Conservation (phyloP, 2,888 invertebrate genomes). For the Vannuccia rotundouncinata region DNA sequence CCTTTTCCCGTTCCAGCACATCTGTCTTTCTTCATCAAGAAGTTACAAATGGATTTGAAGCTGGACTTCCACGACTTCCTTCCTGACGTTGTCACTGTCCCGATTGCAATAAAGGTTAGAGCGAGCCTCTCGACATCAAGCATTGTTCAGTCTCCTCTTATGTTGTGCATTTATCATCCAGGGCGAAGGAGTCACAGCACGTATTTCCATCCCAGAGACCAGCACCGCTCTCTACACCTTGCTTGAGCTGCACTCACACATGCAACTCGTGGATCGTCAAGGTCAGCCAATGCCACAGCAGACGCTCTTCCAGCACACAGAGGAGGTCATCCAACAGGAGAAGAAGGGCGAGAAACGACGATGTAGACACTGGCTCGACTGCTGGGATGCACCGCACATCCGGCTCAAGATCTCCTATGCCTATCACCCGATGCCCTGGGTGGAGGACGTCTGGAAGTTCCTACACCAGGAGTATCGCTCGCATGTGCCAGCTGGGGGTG, state of each 20-base stretch:
- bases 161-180: neutral
- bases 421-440: constrained; percentile 82
- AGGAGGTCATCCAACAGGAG: neutral
- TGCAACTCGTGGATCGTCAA: constrained; percentile 27
- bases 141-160: too few relatives aligned
- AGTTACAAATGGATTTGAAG: neutral
- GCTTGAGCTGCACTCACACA: constrained; percentile 33
- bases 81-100: neutral
- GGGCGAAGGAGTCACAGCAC: neutral
- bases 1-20: constrained; percentile 18
- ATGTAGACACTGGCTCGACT: constrained; percentile 71
- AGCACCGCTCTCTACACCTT: constrained; percentile 30
- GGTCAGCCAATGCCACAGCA: constrained; percentile 6
- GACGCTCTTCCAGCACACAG: neutral
- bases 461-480: constrained; percentile 2
- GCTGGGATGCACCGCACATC: constrained; percentile 89
- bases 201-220: constrained; percentile 34
- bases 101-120: neutral
- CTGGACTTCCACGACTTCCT: neutral
- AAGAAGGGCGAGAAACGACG: neutral
- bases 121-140: too few relatives aligned
- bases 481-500: neutral
- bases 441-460: constrained; percentile 59
- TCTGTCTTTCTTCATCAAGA: neutral
- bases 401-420: constrained; percentile 81